Conservation (phyloP, 2,113 vertebrate species). For the Stercorarius parasiticus region DNA sequence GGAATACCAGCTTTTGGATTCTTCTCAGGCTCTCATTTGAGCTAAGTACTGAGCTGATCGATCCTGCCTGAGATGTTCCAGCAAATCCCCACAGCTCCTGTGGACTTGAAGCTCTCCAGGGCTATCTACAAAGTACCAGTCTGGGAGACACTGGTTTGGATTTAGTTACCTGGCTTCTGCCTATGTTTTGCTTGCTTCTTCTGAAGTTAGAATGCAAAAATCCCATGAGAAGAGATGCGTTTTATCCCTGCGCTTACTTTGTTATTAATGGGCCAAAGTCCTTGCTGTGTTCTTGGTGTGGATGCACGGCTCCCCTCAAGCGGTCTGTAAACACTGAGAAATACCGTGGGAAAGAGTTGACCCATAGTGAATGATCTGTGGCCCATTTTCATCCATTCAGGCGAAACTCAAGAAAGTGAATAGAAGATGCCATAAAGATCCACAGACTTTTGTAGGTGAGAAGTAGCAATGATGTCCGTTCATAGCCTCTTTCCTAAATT, state of each 20-base stretch:
- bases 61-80: background rate
- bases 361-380: background rate
- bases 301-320: background rate
- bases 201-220: background rate
- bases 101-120: background rate
- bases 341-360: background rate
- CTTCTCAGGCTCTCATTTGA: background rate
- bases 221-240: rapidly evolving
- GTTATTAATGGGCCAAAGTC: background rate
- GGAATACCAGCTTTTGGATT: background rate
- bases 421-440: background rate
- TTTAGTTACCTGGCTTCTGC: background rate
- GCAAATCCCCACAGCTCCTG: background rate
- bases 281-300: background rate
- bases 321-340: background rate
- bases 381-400: background rate
- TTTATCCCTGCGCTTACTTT: background rate
- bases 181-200: background rate
- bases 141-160: background rate
- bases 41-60: background rate
- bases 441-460: background rate
- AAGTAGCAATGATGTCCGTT: background rate
- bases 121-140: background rate
- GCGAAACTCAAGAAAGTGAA: background rate
- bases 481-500: background rate